These are phyloP conservation scores for Carassius carassius DNA, from an alignment of 2,113 vertebrate species.

Conservation along the genomic window DNA sequence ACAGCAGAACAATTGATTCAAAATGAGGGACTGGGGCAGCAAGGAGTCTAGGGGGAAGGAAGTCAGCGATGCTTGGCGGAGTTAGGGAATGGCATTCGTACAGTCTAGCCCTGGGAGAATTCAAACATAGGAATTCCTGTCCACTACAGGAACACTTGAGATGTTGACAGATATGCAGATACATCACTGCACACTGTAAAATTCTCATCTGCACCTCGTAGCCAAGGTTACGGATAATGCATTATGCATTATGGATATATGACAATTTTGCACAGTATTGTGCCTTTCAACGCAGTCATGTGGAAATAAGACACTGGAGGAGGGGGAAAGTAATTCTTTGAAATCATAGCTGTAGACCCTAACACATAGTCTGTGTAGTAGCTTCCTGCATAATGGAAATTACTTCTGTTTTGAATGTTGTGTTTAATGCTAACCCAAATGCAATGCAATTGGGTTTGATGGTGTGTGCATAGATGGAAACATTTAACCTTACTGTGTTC, in stretches of 20 bases:
- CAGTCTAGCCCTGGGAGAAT: not conserved
- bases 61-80: not conserved
- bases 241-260: not conserved
- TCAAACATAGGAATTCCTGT: constrained; percentile 39
- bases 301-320: not conserved
- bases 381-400: constrained; percentile 54
- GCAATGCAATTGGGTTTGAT: constrained; percentile 14
- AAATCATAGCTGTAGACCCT: not conserved
- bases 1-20: not conserved
- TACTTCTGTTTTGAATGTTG: constrained; percentile 32
- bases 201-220: constrained; percentile 10
- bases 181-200: constrained; percentile 1
- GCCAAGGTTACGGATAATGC: too few relatives aligned
- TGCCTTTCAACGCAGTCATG: not conserved
- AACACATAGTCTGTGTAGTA: not conserved
- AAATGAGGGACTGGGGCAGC: not conserved
- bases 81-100: not conserved
- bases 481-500: constrained; percentile 1
- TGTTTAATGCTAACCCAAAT: constrained; percentile 3
- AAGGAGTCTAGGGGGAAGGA: not conserved
- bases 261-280: not conserved
- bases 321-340: not conserved
- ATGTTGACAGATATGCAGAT: not conserved
- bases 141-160: constrained; percentile 8
- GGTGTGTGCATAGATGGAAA: not conserved